Evolutionary conservation across 2,888 invertebrate species (phyloP).

Genomic region (Baronia brevicornis): DNA sequence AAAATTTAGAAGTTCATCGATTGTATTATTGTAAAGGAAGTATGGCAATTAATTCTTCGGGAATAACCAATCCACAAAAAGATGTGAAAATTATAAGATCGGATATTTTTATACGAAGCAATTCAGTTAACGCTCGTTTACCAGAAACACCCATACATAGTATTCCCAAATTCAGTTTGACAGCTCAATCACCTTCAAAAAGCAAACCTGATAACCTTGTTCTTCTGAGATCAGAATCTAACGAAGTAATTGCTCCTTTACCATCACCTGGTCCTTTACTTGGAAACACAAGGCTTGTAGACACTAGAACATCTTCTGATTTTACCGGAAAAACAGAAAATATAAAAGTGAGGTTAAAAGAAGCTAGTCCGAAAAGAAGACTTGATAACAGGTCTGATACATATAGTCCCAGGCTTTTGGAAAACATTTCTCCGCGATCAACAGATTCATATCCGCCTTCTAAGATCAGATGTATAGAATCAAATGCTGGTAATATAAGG

Average conservation of each 20-base stretch:
- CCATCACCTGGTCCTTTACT: slow-evolving; percentile 89
- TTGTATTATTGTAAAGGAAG: slow-evolving; percentile 85
- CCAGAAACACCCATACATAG: slow-evolving; percentile 68
- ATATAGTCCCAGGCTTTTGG: slow-evolving; percentile 55
- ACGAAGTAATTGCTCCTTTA: slow-evolving; percentile 77
- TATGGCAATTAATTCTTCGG: slow-evolving; percentile 38
- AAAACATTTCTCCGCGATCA: slow-evolving; percentile 58
- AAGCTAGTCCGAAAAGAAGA: slow-evolving; percentile 56
- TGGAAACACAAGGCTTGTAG: slow-evolving; percentile 87
- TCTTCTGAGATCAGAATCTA: slow-evolving; percentile 61
- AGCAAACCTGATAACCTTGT: slow-evolving; percentile 75
- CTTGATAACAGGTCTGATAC: slow-evolving; percentile 53
- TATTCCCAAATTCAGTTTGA: slow-evolving; percentile 41
- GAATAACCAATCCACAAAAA: slow-evolving; percentile 43
- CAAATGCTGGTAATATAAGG: slow-evolving; percentile 61
- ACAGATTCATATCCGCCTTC: slow-evolving; percentile 59
- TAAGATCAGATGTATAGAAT: slow-evolving; percentile 70
- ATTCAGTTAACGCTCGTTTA: slow-evolving; percentile 74
- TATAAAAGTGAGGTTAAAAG: slow-evolving; percentile 46
- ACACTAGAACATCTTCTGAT: slow-evolving; percentile 68
- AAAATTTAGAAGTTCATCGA: slow-evolving; percentile 87
- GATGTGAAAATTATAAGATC: slow-evolving; percentile 47
- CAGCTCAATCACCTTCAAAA: slow-evolving; percentile 49
- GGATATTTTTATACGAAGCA: slow-evolving; percentile 74
- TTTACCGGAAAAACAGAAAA: slow-evolving; percentile 52